Evolutionary conservation across 2,113 vertebrate genomes (phyloP).

Genomic region (Leptobrachium ailaonicum): DNA sequence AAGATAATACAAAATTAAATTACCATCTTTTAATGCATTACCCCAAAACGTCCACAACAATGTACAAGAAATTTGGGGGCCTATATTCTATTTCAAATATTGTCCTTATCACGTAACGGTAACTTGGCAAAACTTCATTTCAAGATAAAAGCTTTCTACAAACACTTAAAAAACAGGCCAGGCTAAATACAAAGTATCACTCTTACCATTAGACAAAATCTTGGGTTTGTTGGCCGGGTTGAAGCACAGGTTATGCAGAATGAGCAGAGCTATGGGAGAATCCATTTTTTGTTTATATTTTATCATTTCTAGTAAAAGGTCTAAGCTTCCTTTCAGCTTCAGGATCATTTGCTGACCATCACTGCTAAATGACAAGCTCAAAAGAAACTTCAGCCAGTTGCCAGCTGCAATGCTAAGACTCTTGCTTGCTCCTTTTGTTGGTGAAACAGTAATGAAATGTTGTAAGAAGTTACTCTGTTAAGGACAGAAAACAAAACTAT

Average conservation of each 20-base stretch:
- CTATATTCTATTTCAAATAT: too few relatives aligned
- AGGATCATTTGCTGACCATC: slow-evolving; percentile 91
- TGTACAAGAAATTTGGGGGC: too few relatives aligned
- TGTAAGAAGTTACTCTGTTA: slow-evolving; percentile 92
- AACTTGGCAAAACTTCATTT: too few relatives aligned
- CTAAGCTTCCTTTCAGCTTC: slow-evolving; percentile 79
- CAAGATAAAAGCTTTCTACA: too few relatives aligned
- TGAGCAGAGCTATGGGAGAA: slow-evolving; percentile 68
- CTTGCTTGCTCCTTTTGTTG: slow-evolving; percentile 72
- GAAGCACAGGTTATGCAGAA: slow-evolving; percentile 85
- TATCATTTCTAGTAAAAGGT: slow-evolving; percentile 82
- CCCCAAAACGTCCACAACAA: too few relatives aligned
- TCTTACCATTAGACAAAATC: slow-evolving; percentile 83
- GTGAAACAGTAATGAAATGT: slow-evolving; percentile 76
- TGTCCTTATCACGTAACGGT: too few relatives aligned
- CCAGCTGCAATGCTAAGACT: slow-evolving; percentile 57
- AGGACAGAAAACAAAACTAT: slow-evolving; percentile 23
- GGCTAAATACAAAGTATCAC: too few relatives aligned
- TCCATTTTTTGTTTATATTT: slow-evolving; percentile 63
- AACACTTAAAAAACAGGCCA: too few relatives aligned
- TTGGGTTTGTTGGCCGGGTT: slow-evolving; percentile 82
- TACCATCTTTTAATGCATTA: too few relatives aligned
- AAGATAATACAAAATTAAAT: too few relatives aligned
- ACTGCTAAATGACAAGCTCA: slow-evolving; percentile 81
- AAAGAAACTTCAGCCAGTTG: slow-evolving; percentile 86